These are phyloP conservation scores for Clivina fossor DNA, from an alignment of 2,888 invertebrate species.

Conservation along the genomic window DNA sequence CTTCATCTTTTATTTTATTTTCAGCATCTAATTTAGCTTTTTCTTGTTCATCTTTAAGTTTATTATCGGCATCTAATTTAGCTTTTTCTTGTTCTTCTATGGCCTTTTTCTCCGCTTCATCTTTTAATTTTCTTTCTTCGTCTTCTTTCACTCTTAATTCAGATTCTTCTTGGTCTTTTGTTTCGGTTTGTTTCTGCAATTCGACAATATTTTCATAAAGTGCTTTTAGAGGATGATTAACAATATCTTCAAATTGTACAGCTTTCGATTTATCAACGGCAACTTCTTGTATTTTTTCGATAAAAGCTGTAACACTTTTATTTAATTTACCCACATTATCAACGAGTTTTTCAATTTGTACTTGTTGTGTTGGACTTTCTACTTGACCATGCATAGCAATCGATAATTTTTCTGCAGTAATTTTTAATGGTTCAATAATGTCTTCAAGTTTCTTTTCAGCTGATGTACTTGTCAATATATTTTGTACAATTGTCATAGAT, in stretches of 20 bases:
- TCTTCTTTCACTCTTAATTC: constrained; percentile 21
- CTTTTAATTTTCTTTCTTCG: constrained; percentile 9
- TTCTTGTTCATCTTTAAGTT: constrained; percentile 26
- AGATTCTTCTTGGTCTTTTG: constrained; percentile 29
- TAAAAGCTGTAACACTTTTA: constrained; percentile 15
- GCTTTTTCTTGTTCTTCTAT: constrained; percentile 26
- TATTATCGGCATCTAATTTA: constrained; percentile 25
- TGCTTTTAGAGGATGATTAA: constrained; percentile 41
- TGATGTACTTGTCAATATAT: constrained; percentile 11
- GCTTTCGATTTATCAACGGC: constrained; percentile 5
- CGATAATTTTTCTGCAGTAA: constrained; percentile 1
- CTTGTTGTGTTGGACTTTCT: constrained; percentile 24
- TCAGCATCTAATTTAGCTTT: too few relatives aligned
- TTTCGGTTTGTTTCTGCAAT: constrained; percentile 21
- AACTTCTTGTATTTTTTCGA: constrained; percentile 25
- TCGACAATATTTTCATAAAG: constrained; percentile 35
- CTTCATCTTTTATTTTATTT: too few relatives aligned
- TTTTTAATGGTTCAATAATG: constrained; percentile 18
- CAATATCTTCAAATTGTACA: constrained; percentile 18
- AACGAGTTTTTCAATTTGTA: constrained; percentile 25
- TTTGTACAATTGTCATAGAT: constrained; percentile 14
- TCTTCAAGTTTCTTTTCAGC: constrained; percentile 22
- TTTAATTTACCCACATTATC: constrained; percentile 20
- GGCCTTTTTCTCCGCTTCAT: constrained; percentile 14
- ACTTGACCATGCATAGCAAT: not conserved